Base-by-base conservation (phyloP, 2,888 invertebrate genomes). In the Tinea pellionella region DNA sequence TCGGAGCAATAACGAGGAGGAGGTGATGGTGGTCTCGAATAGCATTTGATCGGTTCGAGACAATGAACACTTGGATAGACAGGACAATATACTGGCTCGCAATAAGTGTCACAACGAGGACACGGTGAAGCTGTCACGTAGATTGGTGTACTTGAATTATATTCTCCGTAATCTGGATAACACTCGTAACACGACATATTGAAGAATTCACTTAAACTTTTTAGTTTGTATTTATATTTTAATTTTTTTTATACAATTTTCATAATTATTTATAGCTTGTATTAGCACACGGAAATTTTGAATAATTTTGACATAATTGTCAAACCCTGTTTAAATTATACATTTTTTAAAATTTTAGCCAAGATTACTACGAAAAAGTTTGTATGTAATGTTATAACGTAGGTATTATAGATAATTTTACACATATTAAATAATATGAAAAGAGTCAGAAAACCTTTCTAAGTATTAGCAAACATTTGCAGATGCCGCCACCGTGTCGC, bases 391-490 rank as follows among this genome's bases (percentile, higher is more conserved):
- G 9, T 9, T 12, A 9, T 37, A 37, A 30, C 30, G 9, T 37
- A n/a, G 9, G n/a, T 37, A 37, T 6, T n/a, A 2, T 37, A 6
- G 2, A 37, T 12, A 6, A 37, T 37, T 37, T 37, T 37, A 37
- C 9, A 24, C 9, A 37, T 37, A 37, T 37, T 47, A 47, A 8
- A 47, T 47, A 47, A 47, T 8, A 47, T 47, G 18, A 18, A n/a
- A 24, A 15, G 51, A 13, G 53, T 19, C 66, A 75, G 55, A 78
- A 78, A 67, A 2, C 73, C 72, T 71, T 68, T 64, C 70, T 70
- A 69, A 74, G 73, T 70, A 68, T 77, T 72, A 67, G 73, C 75
- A 80, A 80, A 81, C 74, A 80, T 77, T 76, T 72, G 68, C 72
- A 71, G 70, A 66, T 71, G 70, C 53, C 57, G 51, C 69, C 78